phyloP scores from a whole-genome alignment of 2,797 vertebrate genomes.

The Sebastiscus tertius region DNA sequence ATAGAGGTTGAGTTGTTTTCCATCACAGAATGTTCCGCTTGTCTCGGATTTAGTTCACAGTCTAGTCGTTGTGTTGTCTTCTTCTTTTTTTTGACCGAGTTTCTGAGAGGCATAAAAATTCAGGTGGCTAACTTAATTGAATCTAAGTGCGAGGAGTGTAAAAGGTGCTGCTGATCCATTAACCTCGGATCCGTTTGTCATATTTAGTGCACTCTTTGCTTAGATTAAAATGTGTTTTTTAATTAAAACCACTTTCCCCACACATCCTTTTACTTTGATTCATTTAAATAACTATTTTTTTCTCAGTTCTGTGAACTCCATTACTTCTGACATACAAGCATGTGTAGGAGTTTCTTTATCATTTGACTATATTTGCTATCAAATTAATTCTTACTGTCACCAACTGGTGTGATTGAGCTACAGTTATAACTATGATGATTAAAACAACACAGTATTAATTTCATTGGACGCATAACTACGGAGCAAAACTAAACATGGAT shows the following conservation, averaged over 20 bases:
- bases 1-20: slow-evolving; percentile 40
- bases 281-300: background rate
- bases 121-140: background rate
- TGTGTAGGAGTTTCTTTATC: background rate
- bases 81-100: background rate
- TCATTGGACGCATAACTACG: too few species aligned
- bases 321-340: background rate
- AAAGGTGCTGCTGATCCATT: background rate
- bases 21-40: slow-evolving; percentile 17
- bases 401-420: background rate
- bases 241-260: slow-evolving; percentile 7
- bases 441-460: background rate
- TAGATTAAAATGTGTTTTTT: background rate
- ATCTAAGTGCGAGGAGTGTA: background rate
- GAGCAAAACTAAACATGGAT: background rate
- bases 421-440: background rate
- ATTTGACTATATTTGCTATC: background rate
- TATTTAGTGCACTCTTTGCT: background rate
- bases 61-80: background rate
- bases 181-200: background rate
- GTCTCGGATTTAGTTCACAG: slow-evolving; percentile 19
- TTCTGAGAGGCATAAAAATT: background rate
- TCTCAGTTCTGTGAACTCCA: background rate
- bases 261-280: background rate
- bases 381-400: background rate